A percentile compares a stretch with the other conserved stretches of the same genome.
These are phyloP conservation scores for Cerceris ruficornis DNA, from an alignment of 2,888 invertebrate genomes.

Conservation along the genomic window DNA sequence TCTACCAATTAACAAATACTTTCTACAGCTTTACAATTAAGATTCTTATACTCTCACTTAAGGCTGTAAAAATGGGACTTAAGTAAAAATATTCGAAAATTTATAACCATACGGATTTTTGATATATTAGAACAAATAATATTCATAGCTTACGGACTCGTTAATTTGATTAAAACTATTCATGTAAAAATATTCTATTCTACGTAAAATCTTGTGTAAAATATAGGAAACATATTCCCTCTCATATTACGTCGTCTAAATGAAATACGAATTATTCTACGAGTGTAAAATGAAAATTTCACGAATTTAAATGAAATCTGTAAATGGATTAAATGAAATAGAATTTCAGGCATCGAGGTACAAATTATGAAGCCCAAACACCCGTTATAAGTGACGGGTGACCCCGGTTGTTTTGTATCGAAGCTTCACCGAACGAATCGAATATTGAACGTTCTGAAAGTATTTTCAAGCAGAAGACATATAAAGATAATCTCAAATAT, in stretches of 20 bases:
- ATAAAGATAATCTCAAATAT: neutral
- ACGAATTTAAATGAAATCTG: neutral
- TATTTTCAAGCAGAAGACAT: conserved; percentile 18
- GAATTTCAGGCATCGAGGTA: neutral
- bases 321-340: neutral
- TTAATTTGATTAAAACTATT: neutral
- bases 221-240: neutral
- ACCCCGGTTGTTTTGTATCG: conserved; percentile 69
- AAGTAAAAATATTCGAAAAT: no score
- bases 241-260: neutral
- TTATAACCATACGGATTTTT: neutral
- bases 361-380: conserved; percentile 22
- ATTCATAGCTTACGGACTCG: neutral
- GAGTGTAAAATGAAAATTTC: no score
- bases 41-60: no score
- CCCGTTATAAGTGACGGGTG: conserved; percentile 57
- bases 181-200: no score
- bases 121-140: neutral
- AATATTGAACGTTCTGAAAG: conserved; percentile 32
- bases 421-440: conserved; percentile 50
- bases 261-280: neutral
- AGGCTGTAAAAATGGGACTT: no score
- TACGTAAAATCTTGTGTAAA: neutral
- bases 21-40: no score
- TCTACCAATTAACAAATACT: neutral